These are phyloP conservation scores for Hydropotes inermis DNA, from an alignment of 2,113 vertebrate species.

Conservation along the genomic window DNA sequence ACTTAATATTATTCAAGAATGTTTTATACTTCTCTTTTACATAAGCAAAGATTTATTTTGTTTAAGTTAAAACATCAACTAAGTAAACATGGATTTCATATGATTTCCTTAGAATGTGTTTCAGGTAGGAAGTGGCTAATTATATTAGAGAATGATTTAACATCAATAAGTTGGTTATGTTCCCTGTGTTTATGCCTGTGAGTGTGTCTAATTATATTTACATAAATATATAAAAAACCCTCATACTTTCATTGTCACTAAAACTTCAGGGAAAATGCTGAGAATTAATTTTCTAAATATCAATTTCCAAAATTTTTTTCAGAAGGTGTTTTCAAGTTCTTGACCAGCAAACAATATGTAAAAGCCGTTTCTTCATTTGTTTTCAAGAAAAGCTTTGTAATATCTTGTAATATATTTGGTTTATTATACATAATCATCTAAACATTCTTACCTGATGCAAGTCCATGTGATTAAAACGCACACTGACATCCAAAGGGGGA, in stretches of 20 bases:
- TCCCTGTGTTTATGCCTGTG: not conserved
- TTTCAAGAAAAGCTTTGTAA: not conserved
- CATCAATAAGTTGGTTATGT: constrained; percentile 33
- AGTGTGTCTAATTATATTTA: not conserved
- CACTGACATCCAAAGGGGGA: not conserved
- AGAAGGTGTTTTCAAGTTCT: not conserved
- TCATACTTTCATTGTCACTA: constrained; percentile 3
- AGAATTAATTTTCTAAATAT: not conserved
- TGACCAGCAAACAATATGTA: not conserved
- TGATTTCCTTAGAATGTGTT: constrained; percentile 37
- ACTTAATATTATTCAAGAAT: not conserved
- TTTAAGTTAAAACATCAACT: not conserved
- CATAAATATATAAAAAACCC: not conserved
- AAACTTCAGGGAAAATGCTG: not conserved
- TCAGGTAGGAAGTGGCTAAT: not conserved
- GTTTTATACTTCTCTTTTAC: not conserved
- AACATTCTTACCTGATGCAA: not conserved
- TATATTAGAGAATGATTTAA: constrained; percentile 47
- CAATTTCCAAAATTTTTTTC: not conserved
- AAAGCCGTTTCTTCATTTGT: not conserved
- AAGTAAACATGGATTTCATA: not conserved
- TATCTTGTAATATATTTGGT: not conserved
- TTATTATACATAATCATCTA: not conserved
- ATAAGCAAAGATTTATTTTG: not conserved
- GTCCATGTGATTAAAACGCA: not conserved